Evolutionary conservation across 2,797 vertebrate genomes (phyloP).

Genomic region (Alfaro cultratus): DNA sequence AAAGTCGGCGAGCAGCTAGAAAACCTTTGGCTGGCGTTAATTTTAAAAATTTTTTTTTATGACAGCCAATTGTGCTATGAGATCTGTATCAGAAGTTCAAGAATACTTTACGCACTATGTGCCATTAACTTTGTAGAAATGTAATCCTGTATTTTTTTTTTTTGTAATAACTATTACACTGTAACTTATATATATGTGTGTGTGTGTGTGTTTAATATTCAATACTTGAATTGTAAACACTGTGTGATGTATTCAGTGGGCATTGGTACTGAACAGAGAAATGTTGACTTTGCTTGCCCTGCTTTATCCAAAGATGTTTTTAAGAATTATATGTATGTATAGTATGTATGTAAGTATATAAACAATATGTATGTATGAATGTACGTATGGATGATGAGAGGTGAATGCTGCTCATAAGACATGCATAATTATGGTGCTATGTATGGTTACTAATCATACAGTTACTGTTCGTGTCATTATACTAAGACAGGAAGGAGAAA

Average conservation of each 20-base stretch:
- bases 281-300: slow-evolving; percentile 68
- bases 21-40: slow-evolving; percentile 73
- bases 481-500: slow-evolving; percentile 76
- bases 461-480: slow-evolving; percentile 68
- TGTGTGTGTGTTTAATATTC: slow-evolving; percentile 85
- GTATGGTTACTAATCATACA: slow-evolving; percentile 66
- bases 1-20: slow-evolving; percentile 80
- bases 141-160: slow-evolving; percentile 59
- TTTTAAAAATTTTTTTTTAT: slow-evolving; percentile 39
- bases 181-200: slow-evolving; percentile 86
- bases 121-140: slow-evolving; percentile 85
- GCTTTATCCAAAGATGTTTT: slow-evolving; percentile 84
- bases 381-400: slow-evolving; percentile 51
- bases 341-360: slow-evolving; percentile 61
- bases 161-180: slow-evolving; percentile 80
- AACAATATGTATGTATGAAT: slow-evolving; percentile 6
- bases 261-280: slow-evolving; percentile 70
- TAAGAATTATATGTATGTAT: slow-evolving; percentile 68
- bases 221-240: slow-evolving; percentile 77
- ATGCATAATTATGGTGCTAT: slow-evolving; percentile 77
- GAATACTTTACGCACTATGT: slow-evolving; percentile 93
- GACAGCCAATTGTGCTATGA: slow-evolving; percentile 82
- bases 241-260: slow-evolving; percentile 70
- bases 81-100: slow-evolving; percentile 92
- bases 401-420: slow-evolving; percentile 52